Evolutionary conservation across 2,113 vertebrate genomes (phyloP).

Genomic region (Pimephales promelas): DNA sequence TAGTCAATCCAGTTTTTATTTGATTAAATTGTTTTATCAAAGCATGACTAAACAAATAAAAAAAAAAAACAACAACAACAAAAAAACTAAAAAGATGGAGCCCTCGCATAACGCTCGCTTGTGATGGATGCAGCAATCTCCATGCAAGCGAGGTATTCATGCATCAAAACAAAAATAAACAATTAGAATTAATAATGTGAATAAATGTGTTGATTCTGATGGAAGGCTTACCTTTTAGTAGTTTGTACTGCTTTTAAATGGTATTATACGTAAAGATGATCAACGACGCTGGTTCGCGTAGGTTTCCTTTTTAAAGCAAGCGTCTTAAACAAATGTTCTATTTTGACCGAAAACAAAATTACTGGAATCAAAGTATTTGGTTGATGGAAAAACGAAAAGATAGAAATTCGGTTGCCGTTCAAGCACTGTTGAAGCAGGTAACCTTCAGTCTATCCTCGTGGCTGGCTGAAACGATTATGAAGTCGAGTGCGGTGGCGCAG

Average conservation of each 20-base stretch:
- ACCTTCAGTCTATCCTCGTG: conserved; percentile 68
- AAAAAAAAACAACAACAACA: background rate
- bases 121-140: background rate
- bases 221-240: background rate
- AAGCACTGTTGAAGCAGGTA: conserved; percentile 91
- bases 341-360: background rate
- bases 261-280: background rate
- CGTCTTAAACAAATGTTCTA: conserved; percentile 39
- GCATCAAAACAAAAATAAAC: background rate
- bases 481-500: background rate
- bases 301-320: background rate
- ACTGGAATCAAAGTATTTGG: background rate
- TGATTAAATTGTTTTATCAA: background rate
- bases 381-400: conserved; percentile 42
- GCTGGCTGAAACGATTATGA: background rate
- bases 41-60: background rate
- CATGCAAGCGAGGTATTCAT: background rate
- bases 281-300: background rate
- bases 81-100: conserved; percentile 24
- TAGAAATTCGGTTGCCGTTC: conserved; percentile 81
- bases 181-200: background rate
- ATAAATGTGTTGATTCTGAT: background rate
- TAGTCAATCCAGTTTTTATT: background rate
- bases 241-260: background rate
- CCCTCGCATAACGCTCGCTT: too few relatives aligned